Evolutionary conservation across 2,888 invertebrate species (phyloP).

Genomic region (Athrips mouffetella): DNA sequence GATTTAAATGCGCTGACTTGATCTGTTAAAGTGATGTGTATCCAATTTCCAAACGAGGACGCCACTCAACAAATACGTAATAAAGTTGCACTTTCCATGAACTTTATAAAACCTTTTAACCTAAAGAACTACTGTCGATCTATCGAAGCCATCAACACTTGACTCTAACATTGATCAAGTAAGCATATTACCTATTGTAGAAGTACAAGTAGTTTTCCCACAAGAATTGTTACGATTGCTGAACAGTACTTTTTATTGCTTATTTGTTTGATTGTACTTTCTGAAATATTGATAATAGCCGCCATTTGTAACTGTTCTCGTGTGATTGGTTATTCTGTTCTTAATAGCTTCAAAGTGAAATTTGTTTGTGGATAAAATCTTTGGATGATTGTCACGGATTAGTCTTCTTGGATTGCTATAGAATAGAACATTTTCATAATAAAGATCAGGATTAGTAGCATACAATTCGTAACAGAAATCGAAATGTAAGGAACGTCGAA

Average conservation of each 20-base stretch:
- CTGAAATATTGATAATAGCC: conserved; percentile 5
- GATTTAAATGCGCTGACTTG: too few species aligned
- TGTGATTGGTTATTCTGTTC: conserved; percentile 5
- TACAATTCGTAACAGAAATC: too few species aligned
- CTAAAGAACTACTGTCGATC: neutral
- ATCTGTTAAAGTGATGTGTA: conserved; percentile 41
- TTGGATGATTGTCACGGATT: too few species aligned
- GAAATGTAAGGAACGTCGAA: too few species aligned
- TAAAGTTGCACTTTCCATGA: too few species aligned
- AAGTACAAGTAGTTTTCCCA: conserved; percentile 8
- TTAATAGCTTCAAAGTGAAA: too few species aligned
- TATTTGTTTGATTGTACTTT: conserved; percentile 6
- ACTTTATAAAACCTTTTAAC: too few species aligned
- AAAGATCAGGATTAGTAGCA: too few species aligned
- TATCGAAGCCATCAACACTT: neutral
- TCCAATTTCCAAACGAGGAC: conserved; percentile 36
- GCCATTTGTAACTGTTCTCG: neutral
- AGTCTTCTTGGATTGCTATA: too few species aligned
- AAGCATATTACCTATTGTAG: conserved; percentile 13
- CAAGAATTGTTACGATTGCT: conserved; percentile 10
- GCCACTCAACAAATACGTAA: too few species aligned
- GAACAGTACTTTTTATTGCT: conserved; percentile 11
- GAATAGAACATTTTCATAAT: too few species aligned
- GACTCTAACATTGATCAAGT: conserved; percentile 10
- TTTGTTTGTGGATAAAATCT: too few species aligned